Evolutionary conservation across 37 sponge, comb jelly and placozoan genomes (phyloP).

Genomic region (Axinella damicornis): DNA sequence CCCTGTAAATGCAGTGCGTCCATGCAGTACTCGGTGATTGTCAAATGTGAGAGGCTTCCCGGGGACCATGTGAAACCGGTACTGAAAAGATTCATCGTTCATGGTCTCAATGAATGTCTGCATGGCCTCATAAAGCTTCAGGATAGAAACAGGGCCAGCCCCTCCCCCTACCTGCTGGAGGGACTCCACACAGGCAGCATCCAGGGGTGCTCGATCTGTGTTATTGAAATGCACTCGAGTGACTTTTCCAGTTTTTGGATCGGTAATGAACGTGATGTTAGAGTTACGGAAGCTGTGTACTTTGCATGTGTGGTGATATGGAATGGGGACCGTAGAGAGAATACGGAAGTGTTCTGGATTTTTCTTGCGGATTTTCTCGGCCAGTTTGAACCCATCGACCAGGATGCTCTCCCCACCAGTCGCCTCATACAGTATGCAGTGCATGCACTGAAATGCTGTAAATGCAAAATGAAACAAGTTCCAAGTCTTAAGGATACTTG

Average conservation of each 20-base stretch:
- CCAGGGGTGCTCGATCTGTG: not conserved
- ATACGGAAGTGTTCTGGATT: slow-evolving; percentile 16
- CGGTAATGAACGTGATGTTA: not conserved
- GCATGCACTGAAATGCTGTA: not conserved
- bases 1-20: not conserved
- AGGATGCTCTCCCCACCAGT: slow-evolving; percentile 1
- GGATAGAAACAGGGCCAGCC: too few species aligned
- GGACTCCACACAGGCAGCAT: not conserved
- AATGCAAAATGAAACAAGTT: not conserved
- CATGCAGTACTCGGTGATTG: slow-evolving; percentile 17
- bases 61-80: not conserved
- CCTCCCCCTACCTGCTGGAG: not conserved
- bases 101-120: slow-evolving; percentile 11
- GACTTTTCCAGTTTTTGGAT: slow-evolving; percentile 5
- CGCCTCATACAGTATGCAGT: slow-evolving; percentile 5
- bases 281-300: not conserved
- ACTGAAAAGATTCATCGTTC: not conserved
- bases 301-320: not conserved
- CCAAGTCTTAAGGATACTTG: too few species aligned
- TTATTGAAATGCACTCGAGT: slow-evolving; percentile 11
- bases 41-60: not conserved
- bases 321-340: slow-evolving; percentile 3
- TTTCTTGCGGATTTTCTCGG: slow-evolving; percentile 1
- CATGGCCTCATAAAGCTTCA: not conserved
- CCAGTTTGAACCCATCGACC: slow-evolving; percentile 39